Conservation (phyloP, 37 sponge, comb jelly and placozoan genomes). For the Petrosia ficiformis region DNA sequence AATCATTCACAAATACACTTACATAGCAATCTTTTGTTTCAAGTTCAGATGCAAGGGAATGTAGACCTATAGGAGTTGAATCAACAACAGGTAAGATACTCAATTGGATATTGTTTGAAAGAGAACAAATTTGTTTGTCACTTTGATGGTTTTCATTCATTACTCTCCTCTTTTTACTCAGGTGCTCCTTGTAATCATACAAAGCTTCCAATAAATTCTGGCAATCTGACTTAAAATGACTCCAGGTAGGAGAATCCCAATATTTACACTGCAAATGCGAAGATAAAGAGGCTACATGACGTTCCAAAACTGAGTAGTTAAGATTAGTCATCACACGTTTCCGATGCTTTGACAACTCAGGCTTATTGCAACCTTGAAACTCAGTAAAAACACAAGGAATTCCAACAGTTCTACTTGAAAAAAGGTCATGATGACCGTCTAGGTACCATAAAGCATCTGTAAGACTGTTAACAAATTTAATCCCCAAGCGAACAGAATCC, state of each 20-base stretch:
- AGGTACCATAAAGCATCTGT: conserved; percentile 8
- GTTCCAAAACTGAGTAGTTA: background rate
- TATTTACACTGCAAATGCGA: background rate
- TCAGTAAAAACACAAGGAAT: background rate
- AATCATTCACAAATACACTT: conserved; percentile 7
- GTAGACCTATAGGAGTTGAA: background rate
- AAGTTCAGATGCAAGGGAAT: background rate
- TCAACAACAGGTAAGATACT: background rate
- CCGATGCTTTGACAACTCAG: conserved; percentile 5
- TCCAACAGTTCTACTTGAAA: background rate
- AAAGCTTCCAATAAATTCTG: background rate
- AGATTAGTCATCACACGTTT: background rate
- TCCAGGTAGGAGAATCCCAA: background rate
- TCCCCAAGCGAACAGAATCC: too few species aligned
- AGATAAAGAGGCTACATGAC: background rate
- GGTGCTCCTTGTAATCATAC: conserved; percentile 12
- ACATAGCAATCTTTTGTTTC: conserved; percentile 8
- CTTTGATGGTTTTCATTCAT: conserved; percentile 19
- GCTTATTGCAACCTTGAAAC: background rate
- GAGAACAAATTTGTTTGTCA: background rate
- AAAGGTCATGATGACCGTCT: conserved; percentile 10
- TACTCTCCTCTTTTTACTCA: conserved; percentile 1
- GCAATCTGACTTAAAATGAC: background rate
- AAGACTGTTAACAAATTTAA: background rate
- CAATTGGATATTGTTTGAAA: conserved; percentile 7